These are phyloP conservation scores for Tenebrio molitor DNA, from an alignment of 1,140 invertebrate genomes.

Conservation along the genomic window DNA sequence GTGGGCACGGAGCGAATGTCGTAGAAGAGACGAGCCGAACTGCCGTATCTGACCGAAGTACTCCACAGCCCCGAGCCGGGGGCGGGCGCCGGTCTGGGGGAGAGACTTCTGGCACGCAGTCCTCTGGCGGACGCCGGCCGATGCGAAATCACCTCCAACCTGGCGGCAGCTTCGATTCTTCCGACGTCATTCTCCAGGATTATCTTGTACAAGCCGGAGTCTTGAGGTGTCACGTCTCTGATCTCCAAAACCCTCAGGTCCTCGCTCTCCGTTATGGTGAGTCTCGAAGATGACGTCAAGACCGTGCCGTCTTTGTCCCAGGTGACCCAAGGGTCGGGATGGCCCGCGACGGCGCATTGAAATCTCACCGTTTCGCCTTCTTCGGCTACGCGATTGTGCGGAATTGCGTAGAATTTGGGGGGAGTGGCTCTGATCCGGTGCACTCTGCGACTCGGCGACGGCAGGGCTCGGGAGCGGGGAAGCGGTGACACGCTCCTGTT, in stretches of 20 bases:
- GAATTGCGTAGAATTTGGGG: slow-evolving; percentile 90
- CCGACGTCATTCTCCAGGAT: slow-evolving; percentile 87
- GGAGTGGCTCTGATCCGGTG: slow-evolving; percentile 64
- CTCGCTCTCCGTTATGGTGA: slow-evolving; percentile 81
- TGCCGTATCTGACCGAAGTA: slow-evolving; percentile 68
- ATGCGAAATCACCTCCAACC: slow-evolving; percentile 82
- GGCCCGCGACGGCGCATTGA: slow-evolving; percentile 83
- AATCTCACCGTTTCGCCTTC: slow-evolving; percentile 86
- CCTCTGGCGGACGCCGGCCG: slow-evolving; percentile 65
- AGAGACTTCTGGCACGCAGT: slow-evolving; percentile 66
- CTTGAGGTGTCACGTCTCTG: slow-evolving; percentile 79
- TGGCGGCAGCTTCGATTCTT: slow-evolving; percentile 82
- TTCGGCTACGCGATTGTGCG: slow-evolving; percentile 86
- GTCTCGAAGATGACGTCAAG: slow-evolving; percentile 75
- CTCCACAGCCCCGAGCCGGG: slow-evolving; percentile 66
- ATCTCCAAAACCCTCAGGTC: slow-evolving; percentile 85
- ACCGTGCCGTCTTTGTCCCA: slow-evolving; percentile 85
- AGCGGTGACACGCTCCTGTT: slow-evolving; percentile 76
- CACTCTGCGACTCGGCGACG: not conserved
- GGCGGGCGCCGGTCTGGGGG: slow-evolving; percentile 60
- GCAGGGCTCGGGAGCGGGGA: slow-evolving; percentile 16
- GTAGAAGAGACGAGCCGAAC: slow-evolving; percentile 70
- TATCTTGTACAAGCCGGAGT: slow-evolving; percentile 86
- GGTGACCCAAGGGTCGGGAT: slow-evolving; percentile 81
- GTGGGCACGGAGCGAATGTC: slow-evolving; percentile 72